phyloP scores from a whole-genome alignment of 2,113 vertebrate species.

The Tichodroma muraria region DNA sequence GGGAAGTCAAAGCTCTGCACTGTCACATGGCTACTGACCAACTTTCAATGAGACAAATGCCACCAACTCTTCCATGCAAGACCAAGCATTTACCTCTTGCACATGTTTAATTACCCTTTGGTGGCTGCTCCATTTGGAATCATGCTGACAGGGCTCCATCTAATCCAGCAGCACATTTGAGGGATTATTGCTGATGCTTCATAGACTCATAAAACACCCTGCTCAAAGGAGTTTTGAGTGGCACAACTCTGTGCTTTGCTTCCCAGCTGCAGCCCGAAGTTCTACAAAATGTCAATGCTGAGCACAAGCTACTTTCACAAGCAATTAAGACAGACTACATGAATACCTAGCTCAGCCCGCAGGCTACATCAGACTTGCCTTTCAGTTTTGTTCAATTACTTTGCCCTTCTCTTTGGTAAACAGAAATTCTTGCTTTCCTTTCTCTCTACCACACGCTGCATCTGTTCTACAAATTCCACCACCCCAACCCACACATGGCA shows the following conservation, averaged over 20 bases:
- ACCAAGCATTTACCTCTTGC: not conserved
- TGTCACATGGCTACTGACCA: not conserved
- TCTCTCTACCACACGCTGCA: not conserved
- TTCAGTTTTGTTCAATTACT: conserved; percentile 5
- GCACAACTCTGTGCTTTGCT: not conserved
- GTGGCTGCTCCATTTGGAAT: not conserved
- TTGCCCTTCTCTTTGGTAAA: not conserved
- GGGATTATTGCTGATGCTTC: not conserved
- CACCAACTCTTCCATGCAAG: not conserved
- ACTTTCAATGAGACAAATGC: not conserved
- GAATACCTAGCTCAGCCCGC: conserved; percentile 14
- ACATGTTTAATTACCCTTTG: not conserved
- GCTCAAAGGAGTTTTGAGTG: not conserved
- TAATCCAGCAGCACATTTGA: not conserved
- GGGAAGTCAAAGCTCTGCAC: not conserved
- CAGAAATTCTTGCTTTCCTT: not conserved
- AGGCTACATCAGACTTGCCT: not conserved
- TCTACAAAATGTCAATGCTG: not conserved
- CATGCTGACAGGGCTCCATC: not conserved
- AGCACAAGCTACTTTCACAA: conserved; percentile 8
- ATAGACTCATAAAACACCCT: not conserved
- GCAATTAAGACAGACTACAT: conserved; percentile 16
- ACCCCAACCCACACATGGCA: not conserved
- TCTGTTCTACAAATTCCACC: not conserved
- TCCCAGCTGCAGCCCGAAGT: not conserved